These are phyloP conservation scores for Polyergus mexicanus DNA, from an alignment of 1,140 invertebrate species.

Conservation along the genomic window DNA sequence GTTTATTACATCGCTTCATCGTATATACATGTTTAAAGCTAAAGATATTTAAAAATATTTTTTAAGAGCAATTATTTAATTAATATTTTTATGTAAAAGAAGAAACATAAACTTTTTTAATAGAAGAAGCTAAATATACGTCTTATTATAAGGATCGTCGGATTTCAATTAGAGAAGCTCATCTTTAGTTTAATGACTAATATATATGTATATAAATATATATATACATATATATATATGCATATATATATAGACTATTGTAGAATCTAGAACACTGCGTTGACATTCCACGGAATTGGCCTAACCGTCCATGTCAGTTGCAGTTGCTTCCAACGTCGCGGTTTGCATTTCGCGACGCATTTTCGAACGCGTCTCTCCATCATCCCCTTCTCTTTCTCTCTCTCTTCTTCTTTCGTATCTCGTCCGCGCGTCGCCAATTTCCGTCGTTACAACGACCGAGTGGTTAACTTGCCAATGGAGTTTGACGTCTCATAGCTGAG, in stretches of 20 bases:
- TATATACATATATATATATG: no score
- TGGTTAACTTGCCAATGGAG: conserved; percentile 60
- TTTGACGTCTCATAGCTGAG: conserved; percentile 60
- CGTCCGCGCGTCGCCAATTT: conserved; percentile 51
- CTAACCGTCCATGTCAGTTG: conserved; percentile 53
- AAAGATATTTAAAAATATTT: not conserved
- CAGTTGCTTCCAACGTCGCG: conserved; percentile 41
- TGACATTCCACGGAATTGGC: conserved; percentile 58
- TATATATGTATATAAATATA: not conserved
- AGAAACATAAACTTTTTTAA: not conserved
- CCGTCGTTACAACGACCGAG: conserved; percentile 56
- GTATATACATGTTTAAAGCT: no score
- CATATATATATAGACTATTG: not conserved
- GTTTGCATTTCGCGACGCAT: conserved; percentile 52
- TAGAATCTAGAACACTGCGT: conserved; percentile 20
- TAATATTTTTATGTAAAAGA: not conserved
- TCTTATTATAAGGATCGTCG: not conserved
- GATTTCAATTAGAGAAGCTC: not conserved
- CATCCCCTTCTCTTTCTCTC: conserved; percentile 33
- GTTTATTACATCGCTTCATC: no score
- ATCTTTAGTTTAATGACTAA: not conserved
- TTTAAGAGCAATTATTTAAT: not conserved
- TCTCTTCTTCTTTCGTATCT: conserved; percentile 32
- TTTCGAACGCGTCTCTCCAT: conserved; percentile 53
- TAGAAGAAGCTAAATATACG: not conserved